A percentile compares a stretch with the other conserved stretches of the same genome.
Conservation (phyloP, 2,888 invertebrate genomes). For the Pogonocherus hispidulus region DNA sequence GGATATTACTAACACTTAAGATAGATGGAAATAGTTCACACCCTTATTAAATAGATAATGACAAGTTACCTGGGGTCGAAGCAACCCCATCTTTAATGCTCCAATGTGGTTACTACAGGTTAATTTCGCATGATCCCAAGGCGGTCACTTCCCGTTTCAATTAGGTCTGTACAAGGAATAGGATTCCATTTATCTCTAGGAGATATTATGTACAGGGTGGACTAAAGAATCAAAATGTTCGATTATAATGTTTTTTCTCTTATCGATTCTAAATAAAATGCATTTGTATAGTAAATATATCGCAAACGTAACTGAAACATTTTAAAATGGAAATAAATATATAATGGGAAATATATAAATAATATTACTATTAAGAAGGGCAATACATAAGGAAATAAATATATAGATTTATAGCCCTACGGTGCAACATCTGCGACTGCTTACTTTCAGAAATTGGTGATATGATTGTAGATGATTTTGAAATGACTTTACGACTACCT, state of each 20-base stretch:
- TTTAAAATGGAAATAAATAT: too few relatives aligned
- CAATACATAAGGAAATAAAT: too few relatives aligned
- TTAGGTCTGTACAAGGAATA: constrained; percentile 44
- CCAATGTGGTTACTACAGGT: constrained; percentile 29
- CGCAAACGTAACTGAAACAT: too few relatives aligned
- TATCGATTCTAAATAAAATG: too few relatives aligned
- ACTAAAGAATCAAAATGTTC: neutral
- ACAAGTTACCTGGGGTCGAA: constrained; percentile 28
- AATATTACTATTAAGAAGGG: neutral
- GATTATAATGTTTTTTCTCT: too few relatives aligned
- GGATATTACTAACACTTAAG: constrained; percentile 19
- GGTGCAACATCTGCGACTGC: too few relatives aligned
- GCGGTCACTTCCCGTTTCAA: constrained; percentile 46
- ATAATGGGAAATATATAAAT: too few relatives aligned
- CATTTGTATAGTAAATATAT: too few relatives aligned
- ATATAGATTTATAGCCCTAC: too few relatives aligned
- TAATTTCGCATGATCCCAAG: constrained; percentile 46
- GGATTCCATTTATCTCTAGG: constrained; percentile 42
- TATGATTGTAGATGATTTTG: too few relatives aligned
- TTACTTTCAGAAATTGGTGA: too few relatives aligned
- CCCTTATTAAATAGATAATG: constrained; percentile 31
- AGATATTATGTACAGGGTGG: constrained; percentile 16
- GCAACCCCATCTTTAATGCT: constrained; percentile 20
- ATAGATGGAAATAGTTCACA: constrained; percentile 21
- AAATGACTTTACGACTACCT: too few relatives aligned